A percentile compares a stretch with the other conserved stretches of the same genome.
Evolutionary conservation across 2,797 vertebrate genomes (phyloP).

Genomic region (Hippocampus kuda): DNA sequence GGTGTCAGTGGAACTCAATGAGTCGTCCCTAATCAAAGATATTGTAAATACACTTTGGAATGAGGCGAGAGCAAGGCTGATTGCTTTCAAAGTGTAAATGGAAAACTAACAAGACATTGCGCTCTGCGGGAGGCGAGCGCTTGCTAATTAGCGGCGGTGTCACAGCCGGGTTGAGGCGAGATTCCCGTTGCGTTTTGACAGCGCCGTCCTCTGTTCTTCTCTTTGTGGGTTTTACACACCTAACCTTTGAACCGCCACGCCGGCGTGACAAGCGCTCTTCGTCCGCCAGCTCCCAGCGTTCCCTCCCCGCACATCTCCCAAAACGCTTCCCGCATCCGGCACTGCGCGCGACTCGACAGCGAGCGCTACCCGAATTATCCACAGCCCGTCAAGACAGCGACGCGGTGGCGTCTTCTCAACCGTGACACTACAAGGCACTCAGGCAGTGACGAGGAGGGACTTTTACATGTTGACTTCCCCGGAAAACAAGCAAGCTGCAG

Average conservation of each 20-base stretch:
- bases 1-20: conserved; percentile 17
- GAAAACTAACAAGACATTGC: conserved; percentile 53
- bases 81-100: conserved; percentile 57
- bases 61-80: conserved; percentile 49
- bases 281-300: background rate
- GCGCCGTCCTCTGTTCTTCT: background rate
- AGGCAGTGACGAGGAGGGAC: conserved; percentile 22
- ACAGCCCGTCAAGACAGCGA: conserved; percentile 29
- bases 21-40: conserved; percentile 28
- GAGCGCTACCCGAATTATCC: conserved; percentile 24
- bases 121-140: conserved; percentile 40
- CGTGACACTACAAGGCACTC: conserved; percentile 43
- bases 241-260: background rate
- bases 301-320: background rate
- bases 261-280: background rate
- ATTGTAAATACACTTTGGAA: conserved; percentile 29
- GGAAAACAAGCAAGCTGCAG: conserved; percentile 27
- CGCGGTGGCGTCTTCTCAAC: conserved; percentile 40
- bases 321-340: conserved; percentile 3
- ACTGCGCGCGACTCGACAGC: conserved; percentile 39
- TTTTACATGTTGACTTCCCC: conserved; percentile 40
- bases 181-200: conserved; percentile 10
- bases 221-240: background rate
- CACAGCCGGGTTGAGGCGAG: conserved; percentile 50
- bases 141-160: conserved; percentile 56